Percentiles rank a stretch among this genome's conserved stretches.
Conservation (phyloP, 2,797 vertebrate genomes). For the Gobionotothen gibberifrons region DNA sequence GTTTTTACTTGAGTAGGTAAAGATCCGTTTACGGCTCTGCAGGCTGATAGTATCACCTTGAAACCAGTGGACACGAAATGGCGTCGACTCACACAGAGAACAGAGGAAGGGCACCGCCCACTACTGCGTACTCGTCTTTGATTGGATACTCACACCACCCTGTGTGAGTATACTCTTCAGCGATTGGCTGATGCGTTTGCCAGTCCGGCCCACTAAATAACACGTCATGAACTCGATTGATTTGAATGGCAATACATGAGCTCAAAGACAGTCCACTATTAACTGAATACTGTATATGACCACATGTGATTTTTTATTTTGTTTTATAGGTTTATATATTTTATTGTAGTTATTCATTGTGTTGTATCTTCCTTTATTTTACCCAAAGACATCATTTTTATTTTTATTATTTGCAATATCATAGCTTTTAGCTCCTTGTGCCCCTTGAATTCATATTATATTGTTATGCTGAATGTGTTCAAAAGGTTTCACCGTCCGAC, state of each 20-base stretch:
- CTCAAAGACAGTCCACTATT: too few species aligned
- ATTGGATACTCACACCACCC: conserved; percentile 39
- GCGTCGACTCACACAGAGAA: conserved; percentile 61
- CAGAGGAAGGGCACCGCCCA: conserved; percentile 14
- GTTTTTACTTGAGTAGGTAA: conserved; percentile 67
- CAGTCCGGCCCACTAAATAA: conserved; percentile 10
- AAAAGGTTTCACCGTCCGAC: too few species aligned
- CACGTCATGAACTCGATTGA: neutral
- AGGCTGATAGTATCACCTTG: conserved; percentile 68
- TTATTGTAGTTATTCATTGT: too few species aligned
- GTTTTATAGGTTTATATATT: too few species aligned
- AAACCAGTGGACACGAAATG: conserved; percentile 79
- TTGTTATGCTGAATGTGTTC: too few species aligned
- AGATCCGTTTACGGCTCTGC: conserved; percentile 62
- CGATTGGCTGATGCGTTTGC: conserved; percentile 37
- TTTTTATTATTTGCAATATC: too few species aligned
- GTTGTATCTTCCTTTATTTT: too few species aligned
- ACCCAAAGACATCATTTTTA: too few species aligned
- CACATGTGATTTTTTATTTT: too few species aligned
- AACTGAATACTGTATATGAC: too few species aligned
- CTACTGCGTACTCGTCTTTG: neutral
- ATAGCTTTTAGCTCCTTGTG: too few species aligned
- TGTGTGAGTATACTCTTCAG: rapidly evolving
- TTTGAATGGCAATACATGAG: neutral
- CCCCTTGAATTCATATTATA: too few species aligned